Base-by-base conservation (phyloP, 2,888 invertebrate genomes). In the Lysandra coridon region DNA sequence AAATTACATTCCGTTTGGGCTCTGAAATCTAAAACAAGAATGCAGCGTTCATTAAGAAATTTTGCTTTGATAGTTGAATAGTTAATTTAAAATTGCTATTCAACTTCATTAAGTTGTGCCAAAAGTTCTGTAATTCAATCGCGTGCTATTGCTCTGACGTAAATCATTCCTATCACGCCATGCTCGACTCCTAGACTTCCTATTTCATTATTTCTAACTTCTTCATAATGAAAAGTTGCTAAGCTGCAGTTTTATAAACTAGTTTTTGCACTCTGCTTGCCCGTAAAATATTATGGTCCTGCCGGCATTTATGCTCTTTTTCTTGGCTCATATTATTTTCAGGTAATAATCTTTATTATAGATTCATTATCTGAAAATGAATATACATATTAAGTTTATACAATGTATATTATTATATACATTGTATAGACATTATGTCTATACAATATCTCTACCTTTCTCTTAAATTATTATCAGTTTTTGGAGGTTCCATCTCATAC, bases 91-190 rank as follows among this genome's bases (percentile, higher is more conserved):
- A 79, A 81, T 81, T 81, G 81, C 81, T 80, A 81, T 76, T 78
- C 82, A 78, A 80, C 81, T 81, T 82, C 81, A 82, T 83, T 82
- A 82, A 83, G 80, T 82, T 82, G 82, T 82, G 81, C 80, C 82
- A 81, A 82, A 83, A 83, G 83, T 84, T 84, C 80, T 80, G 81
- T 81, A 84, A 84, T 83, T 84, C 83, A 82, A 81, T 83, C 82
- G 84, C 83, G 82, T 83, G 83, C 81, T 81, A 82, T 84, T 83
- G 81, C 82, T 80, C 82, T 73, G 79, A 81, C 49, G 81, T 83
- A 83, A 83, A 83, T 83, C 82, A 82, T 81, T 80, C 74, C 80
- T 77, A 81, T 81, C 83, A 83, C 83, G 83, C 83, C 78, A 83
- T 81, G 81, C 80, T 81, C 81, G 80, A 81, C 81, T 80, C 80